Evolutionary conservation across 2,888 invertebrate species (phyloP).

Genomic region (Andrena haemorrhoa): DNA sequence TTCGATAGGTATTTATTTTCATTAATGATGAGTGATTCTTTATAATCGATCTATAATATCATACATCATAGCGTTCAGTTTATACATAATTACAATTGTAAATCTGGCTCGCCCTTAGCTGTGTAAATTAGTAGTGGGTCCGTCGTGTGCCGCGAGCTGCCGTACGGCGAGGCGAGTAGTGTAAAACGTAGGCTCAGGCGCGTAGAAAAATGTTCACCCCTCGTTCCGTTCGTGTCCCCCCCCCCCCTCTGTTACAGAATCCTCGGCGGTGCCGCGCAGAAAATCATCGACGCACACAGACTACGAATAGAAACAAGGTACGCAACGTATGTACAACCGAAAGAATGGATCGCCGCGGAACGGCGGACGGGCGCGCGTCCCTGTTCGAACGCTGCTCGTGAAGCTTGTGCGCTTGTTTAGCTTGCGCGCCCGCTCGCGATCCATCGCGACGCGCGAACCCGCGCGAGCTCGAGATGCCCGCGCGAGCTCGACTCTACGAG

Average conservation of each 20-base stretch:
- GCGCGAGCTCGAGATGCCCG: slow-evolving; percentile 1
- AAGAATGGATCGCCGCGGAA: slow-evolving; percentile 17
- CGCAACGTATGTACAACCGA: slow-evolving; percentile 72
- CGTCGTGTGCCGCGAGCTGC: slow-evolving; percentile 73
- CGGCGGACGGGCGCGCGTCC: slow-evolving; percentile 24
- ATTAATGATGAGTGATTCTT: slow-evolving; percentile 84
- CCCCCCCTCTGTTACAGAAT: background rate
- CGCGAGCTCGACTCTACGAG: slow-evolving; percentile 61
- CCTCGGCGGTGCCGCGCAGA: slow-evolving; percentile 16
- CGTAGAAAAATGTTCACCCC: slow-evolving; percentile 70
- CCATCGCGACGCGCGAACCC: slow-evolving; percentile 11
- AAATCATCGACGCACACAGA: slow-evolving; percentile 42
- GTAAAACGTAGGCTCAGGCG: slow-evolving; percentile 70
- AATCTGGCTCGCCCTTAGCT: slow-evolving; percentile 78
- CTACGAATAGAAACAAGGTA: slow-evolving; percentile 47
- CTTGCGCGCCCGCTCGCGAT: background rate
- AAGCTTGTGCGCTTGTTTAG: too few relatives aligned
- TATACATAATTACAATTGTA: slow-evolving; percentile 85
- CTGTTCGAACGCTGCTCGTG: background rate
- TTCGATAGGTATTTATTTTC: slow-evolving; percentile 81
- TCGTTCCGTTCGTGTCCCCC: background rate
- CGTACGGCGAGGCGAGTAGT: slow-evolving; percentile 48
- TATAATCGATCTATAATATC: slow-evolving; percentile 85
- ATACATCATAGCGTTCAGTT: slow-evolving; percentile 84
- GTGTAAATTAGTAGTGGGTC: slow-evolving; percentile 77